Evolutionary conservation across 2,797 vertebrate genomes (phyloP), one percentile per base, ranked within the genome.

Genomic region (Mormyrus proboscirostris): DNA sequence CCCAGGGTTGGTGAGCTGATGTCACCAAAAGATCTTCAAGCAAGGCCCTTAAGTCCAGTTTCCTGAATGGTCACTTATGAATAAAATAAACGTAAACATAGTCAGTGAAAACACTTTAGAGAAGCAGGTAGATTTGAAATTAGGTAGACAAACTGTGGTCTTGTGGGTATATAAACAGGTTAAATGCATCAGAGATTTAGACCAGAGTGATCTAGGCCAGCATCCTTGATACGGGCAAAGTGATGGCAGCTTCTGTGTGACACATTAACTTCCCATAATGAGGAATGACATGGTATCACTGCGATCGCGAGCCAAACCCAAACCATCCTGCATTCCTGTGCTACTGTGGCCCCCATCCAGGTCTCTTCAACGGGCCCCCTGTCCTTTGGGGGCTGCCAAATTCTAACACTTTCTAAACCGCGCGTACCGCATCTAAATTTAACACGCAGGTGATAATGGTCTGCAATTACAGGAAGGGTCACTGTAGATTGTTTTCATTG

Each of bases 391-490:
- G 44, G 38, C 82, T 87, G 88, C 62, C 86, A 53, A 55, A 86
- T 62, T 89, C 49, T 22, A 29, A 89, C 69, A 49, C 55, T 69
- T 79, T 91, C 86, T 84, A 88, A 41, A 55, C 19, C 41, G 9
- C 62, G n/a, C 19, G 55, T 44, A 59, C 33, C 90, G 79, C 89
- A 69, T 88, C 47, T 88, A 59, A 84, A 84, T 89, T 90, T 82
- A 91, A 91, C 57, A 84, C 0, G 3, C 90, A 91, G 90, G 90
- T 91, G 88, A 93, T 93, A 93, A 90, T 92, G 90, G 89, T 41
- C 90, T 89, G 88, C 86, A 91, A 92, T 95, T 92, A 93, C 90
- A 92, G 91, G 90, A 89, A 89, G 76, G 73, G 53, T 47, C 73
- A n/a, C 2, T 25, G 41, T 41, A 6, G 12, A 79, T 79, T 29